These are phyloP conservation scores for western clawed frog (Xenopus tropicalis) DNA, from an alignment of 2,113 vertebrate species.

Conservation along the genomic window DNA sequence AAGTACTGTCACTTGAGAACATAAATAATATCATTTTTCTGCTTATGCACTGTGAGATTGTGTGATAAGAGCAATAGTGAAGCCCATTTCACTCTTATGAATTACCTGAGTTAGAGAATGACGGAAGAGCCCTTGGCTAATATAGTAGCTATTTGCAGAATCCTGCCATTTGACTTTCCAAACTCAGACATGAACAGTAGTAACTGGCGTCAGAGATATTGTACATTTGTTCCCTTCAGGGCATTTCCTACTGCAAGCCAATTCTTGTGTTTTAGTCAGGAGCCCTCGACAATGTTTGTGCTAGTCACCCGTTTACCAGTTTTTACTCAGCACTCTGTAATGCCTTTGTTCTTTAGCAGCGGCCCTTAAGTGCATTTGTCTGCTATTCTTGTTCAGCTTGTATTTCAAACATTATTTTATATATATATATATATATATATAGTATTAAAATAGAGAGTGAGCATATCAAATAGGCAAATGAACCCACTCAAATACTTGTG, in stretches of 20 bases:
- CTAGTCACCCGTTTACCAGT: neutral
- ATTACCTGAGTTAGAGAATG: constrained; percentile 36
- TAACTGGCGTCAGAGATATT: constrained; percentile 52
- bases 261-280: constrained; percentile 33
- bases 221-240: constrained; percentile 51
- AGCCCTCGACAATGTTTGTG: constrained; percentile 48
- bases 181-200: constrained; percentile 54
- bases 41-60: constrained; percentile 28
- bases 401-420: no score
- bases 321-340: no score
- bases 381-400: no score
- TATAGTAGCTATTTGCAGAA: constrained; percentile 39
- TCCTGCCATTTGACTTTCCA: constrained; percentile 48
- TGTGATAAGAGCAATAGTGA: constrained; percentile 31
- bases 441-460: no score
- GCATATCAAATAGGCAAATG: no score
- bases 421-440: no score
- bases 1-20: constrained; percentile 17
- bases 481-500: no score
- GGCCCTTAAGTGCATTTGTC: no score
- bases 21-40: constrained; percentile 32
- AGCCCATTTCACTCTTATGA: constrained; percentile 23
- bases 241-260: constrained; percentile 46
- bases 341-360: no score
- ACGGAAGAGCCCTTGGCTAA: constrained; percentile 42